These are phyloP conservation scores for Periparus ater DNA, from an alignment of 2,797 vertebrate species.

Conservation along the genomic window DNA sequence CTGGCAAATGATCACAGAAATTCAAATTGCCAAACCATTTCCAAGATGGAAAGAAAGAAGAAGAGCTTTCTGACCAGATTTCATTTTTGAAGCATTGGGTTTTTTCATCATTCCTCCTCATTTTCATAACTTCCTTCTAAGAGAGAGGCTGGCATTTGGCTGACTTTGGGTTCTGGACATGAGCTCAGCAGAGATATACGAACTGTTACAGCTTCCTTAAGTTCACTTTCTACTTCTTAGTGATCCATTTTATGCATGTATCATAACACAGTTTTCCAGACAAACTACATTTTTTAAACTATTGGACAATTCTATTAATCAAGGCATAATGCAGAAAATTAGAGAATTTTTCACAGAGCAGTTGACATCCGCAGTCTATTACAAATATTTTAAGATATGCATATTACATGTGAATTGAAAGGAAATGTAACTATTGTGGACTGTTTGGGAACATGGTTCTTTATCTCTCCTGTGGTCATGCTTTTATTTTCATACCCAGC, in stretches of 20 bases:
- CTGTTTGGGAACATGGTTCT: not conserved
- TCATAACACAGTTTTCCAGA: not conserved
- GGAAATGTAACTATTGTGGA: not conserved
- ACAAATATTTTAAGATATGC: not conserved
- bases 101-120: not conserved
- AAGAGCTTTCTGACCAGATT: not conserved
- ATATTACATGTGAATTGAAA: not conserved
- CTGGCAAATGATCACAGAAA: not conserved
- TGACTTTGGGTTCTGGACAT: not conserved
- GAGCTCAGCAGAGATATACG: not conserved
- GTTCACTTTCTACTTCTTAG: not conserved
- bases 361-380: not conserved
- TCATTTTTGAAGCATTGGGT: accelerated
- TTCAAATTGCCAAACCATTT: not conserved
- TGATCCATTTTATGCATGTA: not conserved
- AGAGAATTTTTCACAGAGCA: not conserved
- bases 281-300: not conserved
- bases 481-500: not conserved
- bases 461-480: not conserved
- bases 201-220: not conserved
- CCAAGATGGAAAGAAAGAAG: not conserved
- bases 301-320: not conserved
- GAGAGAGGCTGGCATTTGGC: not conserved
- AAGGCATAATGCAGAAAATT: not conserved
- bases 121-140: not conserved